phyloP scores from a whole-genome alignment of 1,140 invertebrate species.

The Pogonomyrmex barbatus region DNA sequence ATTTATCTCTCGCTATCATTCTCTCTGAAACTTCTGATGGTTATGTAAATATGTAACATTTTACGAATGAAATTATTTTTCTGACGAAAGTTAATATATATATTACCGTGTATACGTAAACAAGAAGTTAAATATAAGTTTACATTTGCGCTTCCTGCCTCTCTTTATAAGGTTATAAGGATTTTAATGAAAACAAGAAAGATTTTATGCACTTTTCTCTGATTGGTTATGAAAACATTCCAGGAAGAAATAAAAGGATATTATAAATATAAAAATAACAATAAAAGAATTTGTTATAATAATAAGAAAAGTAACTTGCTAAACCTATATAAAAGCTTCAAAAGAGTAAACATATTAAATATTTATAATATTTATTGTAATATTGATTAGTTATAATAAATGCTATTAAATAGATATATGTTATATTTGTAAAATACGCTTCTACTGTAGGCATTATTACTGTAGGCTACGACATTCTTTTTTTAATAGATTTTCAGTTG shows the following conservation, averaged over 20 bases:
- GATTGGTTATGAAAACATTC: constrained; percentile 36
- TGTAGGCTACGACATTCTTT: not conserved
- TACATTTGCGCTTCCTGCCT: not conserved
- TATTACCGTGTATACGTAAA: not conserved
- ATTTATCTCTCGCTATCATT: constrained; percentile 32
- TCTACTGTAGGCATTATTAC: not conserved
- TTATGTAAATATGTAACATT: constrained; percentile 18
- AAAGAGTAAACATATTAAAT: not conserved
- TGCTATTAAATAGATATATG: not conserved
- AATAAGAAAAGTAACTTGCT: not conserved
- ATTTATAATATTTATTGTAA: not conserved
- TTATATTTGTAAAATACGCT: not conserved
- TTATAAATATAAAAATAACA: not conserved
- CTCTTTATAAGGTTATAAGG: not conserved
- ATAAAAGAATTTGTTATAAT: not conserved
- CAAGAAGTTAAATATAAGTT: not conserved
- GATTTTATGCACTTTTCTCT: not conserved
- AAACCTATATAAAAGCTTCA: not conserved
- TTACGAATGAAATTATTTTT: constrained; percentile 42
- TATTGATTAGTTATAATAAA: not conserved
- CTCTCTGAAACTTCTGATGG: constrained; percentile 25
- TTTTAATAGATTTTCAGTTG: not conserved
- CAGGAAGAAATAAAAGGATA: not conserved
- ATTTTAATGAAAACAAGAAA: constrained; percentile 8
- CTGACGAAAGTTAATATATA: not conserved